phyloP scores from a whole-genome alignment of 1,140 invertebrate species.

The Rhysida immarginata region DNA sequence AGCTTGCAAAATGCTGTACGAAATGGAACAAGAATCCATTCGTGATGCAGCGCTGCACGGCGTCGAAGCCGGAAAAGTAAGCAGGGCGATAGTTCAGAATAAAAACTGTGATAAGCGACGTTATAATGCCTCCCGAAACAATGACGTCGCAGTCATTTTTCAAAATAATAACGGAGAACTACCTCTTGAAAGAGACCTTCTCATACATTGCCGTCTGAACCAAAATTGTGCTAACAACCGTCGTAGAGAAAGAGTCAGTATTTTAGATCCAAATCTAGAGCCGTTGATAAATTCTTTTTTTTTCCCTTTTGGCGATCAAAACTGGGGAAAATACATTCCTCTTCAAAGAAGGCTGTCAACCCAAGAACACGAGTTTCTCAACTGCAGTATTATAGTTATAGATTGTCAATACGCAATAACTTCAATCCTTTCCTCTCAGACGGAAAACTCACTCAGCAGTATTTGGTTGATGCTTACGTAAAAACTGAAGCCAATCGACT shows the following conservation, averaged over 20 bases:
- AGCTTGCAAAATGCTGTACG: too few species aligned
- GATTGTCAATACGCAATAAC: background rate
- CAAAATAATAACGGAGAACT: background rate
- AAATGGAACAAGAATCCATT: background rate
- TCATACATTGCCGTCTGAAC: conserved; percentile 10
- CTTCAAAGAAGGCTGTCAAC: background rate
- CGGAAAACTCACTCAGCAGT: conserved; percentile 23
- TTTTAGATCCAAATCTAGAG: conserved; percentile 32
- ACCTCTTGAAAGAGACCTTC: background rate
- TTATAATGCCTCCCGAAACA: background rate
- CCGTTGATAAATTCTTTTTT: conserved; percentile 34
- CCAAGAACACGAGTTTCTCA: background rate
- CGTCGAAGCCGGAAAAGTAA: too few species aligned
- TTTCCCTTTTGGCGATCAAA: conserved; percentile 30
- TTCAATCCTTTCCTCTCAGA: conserved; percentile 14
- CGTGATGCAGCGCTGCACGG: too few species aligned
- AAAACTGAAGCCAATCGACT: conserved; percentile 34
- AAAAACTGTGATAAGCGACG: background rate
- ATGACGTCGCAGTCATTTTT: background rate
- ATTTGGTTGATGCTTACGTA: conserved; percentile 33
- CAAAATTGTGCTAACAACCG: background rate
- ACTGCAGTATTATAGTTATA: conserved; percentile 2
- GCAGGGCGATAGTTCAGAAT: background rate
- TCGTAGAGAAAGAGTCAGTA: conserved; percentile 22
- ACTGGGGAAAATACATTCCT: background rate